Conservation (phyloP, 2,888 invertebrate genomes). For the Phania funesta region DNA sequence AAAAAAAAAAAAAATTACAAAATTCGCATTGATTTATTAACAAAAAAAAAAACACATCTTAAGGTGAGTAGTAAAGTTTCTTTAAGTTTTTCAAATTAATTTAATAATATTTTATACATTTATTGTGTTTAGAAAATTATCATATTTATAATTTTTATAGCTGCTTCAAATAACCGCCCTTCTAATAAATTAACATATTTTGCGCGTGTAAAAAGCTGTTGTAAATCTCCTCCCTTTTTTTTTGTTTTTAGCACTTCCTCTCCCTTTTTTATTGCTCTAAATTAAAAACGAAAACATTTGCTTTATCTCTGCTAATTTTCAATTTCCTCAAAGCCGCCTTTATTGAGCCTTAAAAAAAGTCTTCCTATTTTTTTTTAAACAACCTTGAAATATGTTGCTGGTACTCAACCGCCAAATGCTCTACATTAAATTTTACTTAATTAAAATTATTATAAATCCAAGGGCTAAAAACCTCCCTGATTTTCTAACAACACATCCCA, state of each 20-base stretch:
- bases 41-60: no score
- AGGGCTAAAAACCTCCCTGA: conserved; percentile 31
- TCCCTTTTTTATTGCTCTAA: conserved; percentile 7
- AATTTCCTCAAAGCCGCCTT: conserved; percentile 2
- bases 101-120: no score
- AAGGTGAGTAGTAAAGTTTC: background rate
- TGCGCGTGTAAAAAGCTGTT: background rate
- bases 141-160: background rate
- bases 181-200: conserved; percentile 12
- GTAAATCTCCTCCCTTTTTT: conserved; percentile 33
- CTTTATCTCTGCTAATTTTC: conserved; percentile 26
- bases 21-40: no score
- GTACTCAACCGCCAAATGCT: conserved; percentile 54
- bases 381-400: conserved; percentile 59
- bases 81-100: no score
- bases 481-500: background rate
- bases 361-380: background rate
- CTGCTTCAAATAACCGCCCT: conserved; percentile 15
- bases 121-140: no score
- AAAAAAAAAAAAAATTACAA: no score
- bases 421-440: conserved; percentile 55
- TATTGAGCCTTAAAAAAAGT: background rate
- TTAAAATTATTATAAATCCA: conserved; percentile 41
- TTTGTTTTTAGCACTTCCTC: conserved; percentile 14
- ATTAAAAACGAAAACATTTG: conserved; percentile 31